Percentiles rank a stretch among this genome's conserved stretches.
phyloP scores from a whole-genome alignment of 1,140 invertebrate genomes.

The Pseudomyrmex cubaensis region DNA sequence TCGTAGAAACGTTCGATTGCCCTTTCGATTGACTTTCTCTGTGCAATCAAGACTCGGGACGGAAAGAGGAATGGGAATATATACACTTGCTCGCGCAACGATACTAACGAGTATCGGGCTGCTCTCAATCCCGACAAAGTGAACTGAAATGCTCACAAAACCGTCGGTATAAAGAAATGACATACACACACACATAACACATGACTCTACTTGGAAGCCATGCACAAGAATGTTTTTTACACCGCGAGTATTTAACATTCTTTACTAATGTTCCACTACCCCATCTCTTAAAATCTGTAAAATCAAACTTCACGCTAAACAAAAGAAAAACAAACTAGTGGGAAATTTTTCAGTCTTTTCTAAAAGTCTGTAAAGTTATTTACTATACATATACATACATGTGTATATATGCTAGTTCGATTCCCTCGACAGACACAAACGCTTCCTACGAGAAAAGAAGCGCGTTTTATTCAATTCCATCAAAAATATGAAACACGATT shows the following conservation, averaged over 20 bases:
- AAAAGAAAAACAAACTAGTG: no score
- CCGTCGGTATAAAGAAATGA: no score
- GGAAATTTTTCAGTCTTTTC: not conserved
- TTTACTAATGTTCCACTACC: constrained; percentile 20
- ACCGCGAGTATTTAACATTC: not conserved
- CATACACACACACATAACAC: no score
- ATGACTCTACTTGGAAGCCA: no score
- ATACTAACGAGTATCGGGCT: not conserved
- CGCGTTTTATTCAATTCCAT: not conserved
- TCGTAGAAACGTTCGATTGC: constrained; percentile 72
- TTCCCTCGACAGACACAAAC: no score
- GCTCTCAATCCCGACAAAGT: no score
- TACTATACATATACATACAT: not conserved
- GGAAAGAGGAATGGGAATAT: not conserved
- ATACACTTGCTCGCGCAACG: constrained; percentile 10
- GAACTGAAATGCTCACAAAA: no score
- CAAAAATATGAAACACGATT: not conserved
- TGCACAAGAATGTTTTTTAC: no score
- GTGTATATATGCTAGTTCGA: no score
- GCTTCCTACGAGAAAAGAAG: no score
- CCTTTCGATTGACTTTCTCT: constrained; percentile 6
- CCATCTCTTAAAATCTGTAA: no score
- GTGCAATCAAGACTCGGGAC: constrained; percentile 30
- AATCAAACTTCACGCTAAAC: not conserved
- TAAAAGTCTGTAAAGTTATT: constrained; percentile 5